Conservation (phyloP, 1,140 invertebrate species). For the Heterodera schachtii region DNA sequence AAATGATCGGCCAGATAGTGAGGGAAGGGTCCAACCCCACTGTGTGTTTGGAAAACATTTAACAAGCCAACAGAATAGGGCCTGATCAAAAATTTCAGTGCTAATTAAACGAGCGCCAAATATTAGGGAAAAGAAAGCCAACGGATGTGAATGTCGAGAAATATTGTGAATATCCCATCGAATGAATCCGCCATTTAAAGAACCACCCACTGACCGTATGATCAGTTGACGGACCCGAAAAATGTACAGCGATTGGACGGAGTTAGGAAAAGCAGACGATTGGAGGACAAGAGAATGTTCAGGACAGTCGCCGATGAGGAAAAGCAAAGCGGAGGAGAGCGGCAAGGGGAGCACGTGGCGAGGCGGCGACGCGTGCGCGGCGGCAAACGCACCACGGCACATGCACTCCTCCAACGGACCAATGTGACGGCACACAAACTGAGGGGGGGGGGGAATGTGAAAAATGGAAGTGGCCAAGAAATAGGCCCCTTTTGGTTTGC, state of each 20-base stretch:
- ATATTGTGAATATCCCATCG: neutral
- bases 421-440: neutral
- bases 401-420: constrained; percentile 10
- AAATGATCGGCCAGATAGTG: too few species aligned
- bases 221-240: neutral
- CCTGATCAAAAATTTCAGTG: too few species aligned
- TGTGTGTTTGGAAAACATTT: too few species aligned
- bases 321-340: neutral
- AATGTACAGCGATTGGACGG: constrained; percentile 1
- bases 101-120: too few species aligned
- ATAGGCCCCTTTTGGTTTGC: too few species aligned
- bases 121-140: too few species aligned
- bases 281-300: neutral
- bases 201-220: neutral
- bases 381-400: neutral
- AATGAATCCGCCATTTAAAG: neutral
- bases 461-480: neutral
- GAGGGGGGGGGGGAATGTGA: neutral
- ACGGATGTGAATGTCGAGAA: too few species aligned
- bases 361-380: neutral
- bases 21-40: too few species aligned
- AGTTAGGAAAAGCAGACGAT: neutral
- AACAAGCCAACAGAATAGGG: too few species aligned
- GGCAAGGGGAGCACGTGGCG: neutral
- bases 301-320: constrained; percentile 9